Evolutionary conservation across 2,113 vertebrate species (phyloP), one percentile per base, ranked within the genome.

Genomic region (Sorex fumeus): DNA sequence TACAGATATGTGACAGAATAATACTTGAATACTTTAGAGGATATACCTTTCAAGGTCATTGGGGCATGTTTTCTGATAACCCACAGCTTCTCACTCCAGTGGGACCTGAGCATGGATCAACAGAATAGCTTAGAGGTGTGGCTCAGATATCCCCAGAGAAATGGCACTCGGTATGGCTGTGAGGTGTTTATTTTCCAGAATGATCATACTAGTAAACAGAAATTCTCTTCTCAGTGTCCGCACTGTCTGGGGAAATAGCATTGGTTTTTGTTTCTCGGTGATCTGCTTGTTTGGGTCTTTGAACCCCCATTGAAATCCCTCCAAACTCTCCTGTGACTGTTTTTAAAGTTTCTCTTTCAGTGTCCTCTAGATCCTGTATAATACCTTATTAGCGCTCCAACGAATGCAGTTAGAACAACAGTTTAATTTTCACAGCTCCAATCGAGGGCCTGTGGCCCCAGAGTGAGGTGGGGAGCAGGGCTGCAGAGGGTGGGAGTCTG

Each of bases 21-120:
- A 19, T 75, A 70, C 60, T 88, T 70, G 47, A 82, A 93, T 78
- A n/a, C 50, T 50, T 78, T 50, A 78, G 77, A 50, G 72, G 40
- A 80, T 45, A 83, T 43, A 30, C 12, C 40, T 93, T 78, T 70
- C 40, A 32, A 87, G 53, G 27, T 91, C 74, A 93, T 45, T 91
- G 43, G 66, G 34, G 23, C 27, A 36, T 93, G 13, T 78, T 95
- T 53, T 92, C 50, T 92, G 88, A 53, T 74, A 62, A 40, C n/a
- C 36, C 23, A 78, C 60, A 84, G 79, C 27, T 57, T 91, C 12
- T 28, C 12, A 81, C 2, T 34, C 40, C 27, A 72, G 75, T 5
- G 74, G 11, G 32, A 32, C 47, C 6, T 74, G 62, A 27, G 18
- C 15, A 4, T 34, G 19, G 36, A 28, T 76, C 66, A 76, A 4